Percentiles rank a stretch among this genome's conserved stretches.
Conservation (phyloP, 1,140 invertebrate species). For the Tetragonula clypearis region DNA sequence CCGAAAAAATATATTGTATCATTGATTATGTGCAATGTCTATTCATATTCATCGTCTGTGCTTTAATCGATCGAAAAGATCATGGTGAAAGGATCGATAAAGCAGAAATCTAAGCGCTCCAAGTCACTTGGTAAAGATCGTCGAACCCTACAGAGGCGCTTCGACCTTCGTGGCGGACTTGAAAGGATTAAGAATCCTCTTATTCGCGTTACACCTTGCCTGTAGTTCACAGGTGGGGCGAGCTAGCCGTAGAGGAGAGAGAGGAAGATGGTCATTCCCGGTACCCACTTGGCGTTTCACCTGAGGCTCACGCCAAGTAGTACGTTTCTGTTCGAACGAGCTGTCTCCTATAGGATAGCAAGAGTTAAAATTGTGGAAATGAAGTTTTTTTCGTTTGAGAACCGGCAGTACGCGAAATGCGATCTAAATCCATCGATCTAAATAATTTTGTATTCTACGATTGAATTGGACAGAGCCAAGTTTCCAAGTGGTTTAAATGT, state of each 20-base stretch:
- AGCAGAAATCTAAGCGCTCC: neutral
- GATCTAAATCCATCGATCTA: neutral
- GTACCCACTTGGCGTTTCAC: conserved; percentile 77
- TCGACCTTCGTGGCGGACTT: conserved; percentile 47
- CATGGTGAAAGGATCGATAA: conserved; percentile 4
- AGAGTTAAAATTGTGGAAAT: conserved; percentile 24
- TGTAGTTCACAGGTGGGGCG: conserved; percentile 49
- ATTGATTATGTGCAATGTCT: neutral
- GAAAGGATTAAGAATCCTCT: conserved; percentile 55
- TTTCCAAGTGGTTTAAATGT: conserved; percentile 4
- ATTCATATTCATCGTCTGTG: neutral
- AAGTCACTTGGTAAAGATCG: conserved; percentile 23
- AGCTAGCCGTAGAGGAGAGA: conserved; percentile 44
- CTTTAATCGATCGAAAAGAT: neutral
- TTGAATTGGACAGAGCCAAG: neutral
- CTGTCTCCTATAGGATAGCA: conserved; percentile 48
- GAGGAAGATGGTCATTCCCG: conserved; percentile 64
- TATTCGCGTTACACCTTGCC: conserved; percentile 59
- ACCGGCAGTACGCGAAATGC: neutral
- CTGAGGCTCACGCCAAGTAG: conserved; percentile 61
- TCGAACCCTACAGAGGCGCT: conserved; percentile 54
- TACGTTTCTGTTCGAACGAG: conserved; percentile 59
- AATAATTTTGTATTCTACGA: neutral
- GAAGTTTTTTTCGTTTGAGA: neutral
- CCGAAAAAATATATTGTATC: no score